Evolutionary conservation across 1,140 invertebrate species (phyloP), one percentile per base, ranked within the genome.

Genomic region (Manduca sexta): DNA sequence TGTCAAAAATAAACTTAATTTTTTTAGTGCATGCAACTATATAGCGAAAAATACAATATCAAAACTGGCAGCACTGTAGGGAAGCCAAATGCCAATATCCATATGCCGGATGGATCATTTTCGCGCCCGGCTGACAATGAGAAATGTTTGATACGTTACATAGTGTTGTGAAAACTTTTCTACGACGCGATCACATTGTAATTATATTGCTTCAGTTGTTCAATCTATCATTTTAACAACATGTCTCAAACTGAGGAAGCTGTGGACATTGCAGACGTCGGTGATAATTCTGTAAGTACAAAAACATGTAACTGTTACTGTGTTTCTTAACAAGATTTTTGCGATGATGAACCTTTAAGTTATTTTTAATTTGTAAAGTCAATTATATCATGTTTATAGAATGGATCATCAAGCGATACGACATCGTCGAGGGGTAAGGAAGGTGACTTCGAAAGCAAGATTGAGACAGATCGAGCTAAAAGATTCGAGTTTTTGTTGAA

Each of bases 401-500:
- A 94, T 89, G 93, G 89, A 51, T 93, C 93, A 0, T 93, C 93
- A 11, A 91, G 88, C 44, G 91, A 92, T 64, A 89, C 88, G 33
- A 89, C 89, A 44, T 92, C 92, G 0, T 92, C 91, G 0, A 86
- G 89, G 16, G 91, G 92, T 34, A 94, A 93, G 66, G 89, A 89
- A 63, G 91, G 91, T 21, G 93, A 95, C 70, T 95, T 94, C 57
- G 92, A 93, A 66, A 92, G 90, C 18, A 93, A 93, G 86, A 88
- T 93, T 54, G 94, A 95, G 86, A 92, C 91, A 1, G 95, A 97
- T 81, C 89, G 95, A 14, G 91, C 93, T 26, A 96, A 96, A 71
- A 88, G 97, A 54, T 99, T 99, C 84, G 97, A 98, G 59, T 99
- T 93, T 84, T 88, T 99, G 34, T 88, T 99, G 0, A 95, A 98